A percentile compares a stretch with the other conserved stretches of the same genome.
Conservation (phyloP, 2,888 invertebrate species). For the Tipula unca region DNA sequence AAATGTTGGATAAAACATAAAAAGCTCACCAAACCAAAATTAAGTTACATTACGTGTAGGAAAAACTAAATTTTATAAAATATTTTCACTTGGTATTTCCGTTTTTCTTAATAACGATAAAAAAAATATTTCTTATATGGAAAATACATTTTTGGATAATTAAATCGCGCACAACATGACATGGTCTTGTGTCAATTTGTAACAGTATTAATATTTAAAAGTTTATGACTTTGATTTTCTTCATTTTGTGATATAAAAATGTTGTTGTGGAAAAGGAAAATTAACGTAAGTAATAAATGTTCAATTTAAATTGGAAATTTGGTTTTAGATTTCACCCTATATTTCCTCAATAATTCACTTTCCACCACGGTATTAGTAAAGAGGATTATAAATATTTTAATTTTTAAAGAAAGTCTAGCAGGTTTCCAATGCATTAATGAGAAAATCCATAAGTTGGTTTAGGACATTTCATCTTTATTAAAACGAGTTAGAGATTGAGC, state of each 20-base stretch:
- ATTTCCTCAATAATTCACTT: too few species aligned
- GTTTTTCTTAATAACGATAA: background rate
- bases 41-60: background rate
- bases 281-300: too few species aligned
- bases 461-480: too few species aligned
- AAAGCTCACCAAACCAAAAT: background rate
- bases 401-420: too few species aligned
- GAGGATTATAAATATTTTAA: too few species aligned
- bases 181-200: background rate
- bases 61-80: constrained; percentile 8
- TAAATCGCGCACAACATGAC: background rate
- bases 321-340: too few species aligned
- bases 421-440: too few species aligned
- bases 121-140: background rate
- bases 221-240: background rate
- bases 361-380: too few species aligned
- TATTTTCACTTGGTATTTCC: background rate
- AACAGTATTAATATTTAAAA: background rate
- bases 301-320: too few species aligned
- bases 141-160: background rate
- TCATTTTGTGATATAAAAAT: background rate
- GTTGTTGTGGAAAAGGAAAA: too few species aligned
- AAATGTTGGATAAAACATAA: background rate
- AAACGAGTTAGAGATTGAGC: too few species aligned
- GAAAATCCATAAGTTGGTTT: too few species aligned